Evolutionary conservation across 2,797 vertebrate genomes (phyloP).

Genomic region (Sebastes matsubarae): DNA sequence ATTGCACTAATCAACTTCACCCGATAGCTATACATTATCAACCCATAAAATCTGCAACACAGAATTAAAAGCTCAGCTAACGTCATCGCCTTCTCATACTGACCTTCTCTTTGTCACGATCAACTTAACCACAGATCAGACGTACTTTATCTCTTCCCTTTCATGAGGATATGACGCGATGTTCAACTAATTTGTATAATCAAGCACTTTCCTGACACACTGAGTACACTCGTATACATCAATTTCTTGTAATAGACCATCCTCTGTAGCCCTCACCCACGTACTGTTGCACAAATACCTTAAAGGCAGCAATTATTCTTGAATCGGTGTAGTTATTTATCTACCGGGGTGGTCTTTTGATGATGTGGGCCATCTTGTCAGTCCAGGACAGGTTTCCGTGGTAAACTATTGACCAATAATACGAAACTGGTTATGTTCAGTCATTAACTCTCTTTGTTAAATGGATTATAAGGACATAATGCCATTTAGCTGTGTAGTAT

Average conservation of each 20-base stretch:
- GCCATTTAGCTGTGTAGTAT: background rate
- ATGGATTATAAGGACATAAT: background rate
- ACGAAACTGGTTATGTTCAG: background rate
- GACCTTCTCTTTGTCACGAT: background rate
- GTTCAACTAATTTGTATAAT: background rate
- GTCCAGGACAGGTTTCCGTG: background rate
- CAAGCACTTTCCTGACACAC: background rate
- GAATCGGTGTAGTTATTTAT: background rate
- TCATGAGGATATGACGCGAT: background rate
- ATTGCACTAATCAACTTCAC: background rate
- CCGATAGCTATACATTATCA: background rate
- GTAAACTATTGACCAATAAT: background rate
- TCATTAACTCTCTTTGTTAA: background rate
- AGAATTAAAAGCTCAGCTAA: background rate
- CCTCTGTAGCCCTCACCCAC: background rate
- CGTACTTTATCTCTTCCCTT: background rate
- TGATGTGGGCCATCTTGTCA: background rate
- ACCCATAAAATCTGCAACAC: background rate
- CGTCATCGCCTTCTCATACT: background rate
- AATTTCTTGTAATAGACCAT: background rate
- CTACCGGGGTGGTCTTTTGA: background rate
- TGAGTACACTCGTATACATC: background rate
- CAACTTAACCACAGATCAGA: background rate
- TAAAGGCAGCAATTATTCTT: background rate
- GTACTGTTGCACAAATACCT: background rate